Evolutionary conservation across 2,888 invertebrate species (phyloP).

Genomic region (Euzetes globulus): DNA sequence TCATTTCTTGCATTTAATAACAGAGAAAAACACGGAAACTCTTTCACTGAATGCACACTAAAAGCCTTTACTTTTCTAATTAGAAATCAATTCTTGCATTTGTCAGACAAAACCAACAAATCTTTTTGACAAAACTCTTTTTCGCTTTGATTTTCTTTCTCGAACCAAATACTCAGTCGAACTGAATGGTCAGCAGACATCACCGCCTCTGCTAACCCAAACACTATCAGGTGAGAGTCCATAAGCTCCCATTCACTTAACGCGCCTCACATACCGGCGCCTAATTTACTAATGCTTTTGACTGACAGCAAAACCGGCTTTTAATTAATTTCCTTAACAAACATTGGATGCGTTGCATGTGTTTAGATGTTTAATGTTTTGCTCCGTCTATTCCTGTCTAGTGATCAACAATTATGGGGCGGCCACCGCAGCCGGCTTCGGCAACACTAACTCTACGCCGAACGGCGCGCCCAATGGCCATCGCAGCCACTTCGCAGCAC

Average conservation of each 20-base stretch:
- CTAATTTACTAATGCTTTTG: no score
- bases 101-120: neutral
- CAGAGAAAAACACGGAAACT: no score
- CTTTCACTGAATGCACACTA: no score
- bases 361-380: no score
- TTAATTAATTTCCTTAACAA: neutral
- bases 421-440: slow-evolving; percentile 36
- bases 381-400: slow-evolving; percentile 45
- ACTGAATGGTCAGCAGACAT: slow-evolving; percentile 81
- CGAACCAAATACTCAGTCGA: slow-evolving; percentile 31
- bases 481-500: slow-evolving; percentile 66
- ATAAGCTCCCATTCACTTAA: neutral
- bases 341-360: neutral
- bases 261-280: no score
- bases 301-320: no score
- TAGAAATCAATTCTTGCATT: no score
- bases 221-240: slow-evolving; percentile 72
- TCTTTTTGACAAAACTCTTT: neutral
- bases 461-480: slow-evolving; percentile 49
- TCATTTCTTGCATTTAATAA: no score
- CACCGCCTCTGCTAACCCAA: slow-evolving; percentile 88
- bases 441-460: slow-evolving; percentile 48
- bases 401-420: slow-evolving; percentile 85
- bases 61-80: no score
- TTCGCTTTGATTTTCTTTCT: neutral